Evolutionary conservation across 2,888 invertebrate species (phyloP).

Genomic region (Mayetiola destructor): DNA sequence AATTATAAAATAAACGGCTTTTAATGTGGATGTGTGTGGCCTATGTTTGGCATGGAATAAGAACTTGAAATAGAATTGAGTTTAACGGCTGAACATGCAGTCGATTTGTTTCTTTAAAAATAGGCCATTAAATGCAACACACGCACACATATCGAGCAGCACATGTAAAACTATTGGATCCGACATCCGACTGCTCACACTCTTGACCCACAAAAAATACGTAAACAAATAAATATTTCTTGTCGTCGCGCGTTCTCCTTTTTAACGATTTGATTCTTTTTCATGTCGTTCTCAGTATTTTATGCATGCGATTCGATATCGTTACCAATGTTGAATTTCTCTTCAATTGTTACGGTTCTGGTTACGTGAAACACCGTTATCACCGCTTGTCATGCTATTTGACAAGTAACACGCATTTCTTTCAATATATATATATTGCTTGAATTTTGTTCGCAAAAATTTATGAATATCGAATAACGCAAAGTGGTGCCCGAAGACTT

Average conservation of each 20-base stretch:
- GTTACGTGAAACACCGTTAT: constrained; percentile 11
- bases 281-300: not conserved
- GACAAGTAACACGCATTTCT: not conserved
- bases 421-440: not conserved
- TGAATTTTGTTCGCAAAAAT: not conserved
- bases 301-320: too few species aligned
- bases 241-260: constrained; percentile 5
- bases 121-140: constrained; percentile 1
- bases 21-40: too few species aligned
- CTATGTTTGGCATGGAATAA: too few species aligned
- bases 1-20: too few species aligned
- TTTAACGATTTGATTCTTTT: not conserved
- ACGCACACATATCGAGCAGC: too few species aligned
- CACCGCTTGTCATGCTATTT: not conserved
- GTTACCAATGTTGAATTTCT: too few species aligned
- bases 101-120: constrained; percentile 4
- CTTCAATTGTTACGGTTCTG: constrained; percentile 2
- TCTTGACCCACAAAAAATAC: constrained; percentile 6
- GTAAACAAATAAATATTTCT: constrained; percentile 11
- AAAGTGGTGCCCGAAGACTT: not conserved
- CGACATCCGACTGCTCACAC: too few species aligned
- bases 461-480: not conserved
- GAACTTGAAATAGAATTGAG: constrained; percentile 10
- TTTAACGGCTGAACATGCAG: constrained; percentile 5
- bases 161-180: too few species aligned